Base-by-base conservation (phyloP, 2,888 invertebrate species). In the Caenorhabditis uteleia region DNA sequence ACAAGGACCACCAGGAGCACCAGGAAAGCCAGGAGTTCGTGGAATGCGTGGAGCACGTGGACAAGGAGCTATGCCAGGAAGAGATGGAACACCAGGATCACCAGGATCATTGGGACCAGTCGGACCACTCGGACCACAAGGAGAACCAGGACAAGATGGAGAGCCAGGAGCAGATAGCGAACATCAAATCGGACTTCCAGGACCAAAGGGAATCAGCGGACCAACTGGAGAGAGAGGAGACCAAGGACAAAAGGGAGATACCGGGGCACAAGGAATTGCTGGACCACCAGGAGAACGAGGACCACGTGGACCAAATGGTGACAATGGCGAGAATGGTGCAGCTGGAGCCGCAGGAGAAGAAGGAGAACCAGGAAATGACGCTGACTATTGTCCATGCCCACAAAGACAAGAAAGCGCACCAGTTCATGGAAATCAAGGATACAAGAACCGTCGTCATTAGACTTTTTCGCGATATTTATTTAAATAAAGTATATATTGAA, bases 31-130 rank as follows among this genome's bases (percentile, higher is more conserved):
- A 47, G 71, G 71, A 57, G 62, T 70, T 16, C 72, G 77, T 36
- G 78, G 78, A 59, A 77, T 78, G 76, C 78, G 78, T 38, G 78
- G 78, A 64, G 75, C 78, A 23, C 74, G 78, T 34, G 78, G 78
- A 61, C 78, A 77, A 53, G 75, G 77, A 34, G 77, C 76, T 23
- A 72, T 75, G 66, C 78, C 77, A 48, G 77, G 78, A 33, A 54
- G 78, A 26, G 78, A 78, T 48, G 78, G 78, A 65, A 68, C 70
- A 25, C 75, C 75, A 45, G 75, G 75, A 54, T 68, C 72, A 46
- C 74, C 74, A 40, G 75, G 74, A 61, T 57, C 62, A 20, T 43
- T 74, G 42, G 74, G 74, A 61, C 49, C 66, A 38, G 64, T 67
- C 29, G 77, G 76, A 68, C 61, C 68, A 53, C 47, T 75, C 44